phyloP scores from a whole-genome alignment of 2,113 vertebrate genomes.

The Leucopsar rothschildi region DNA sequence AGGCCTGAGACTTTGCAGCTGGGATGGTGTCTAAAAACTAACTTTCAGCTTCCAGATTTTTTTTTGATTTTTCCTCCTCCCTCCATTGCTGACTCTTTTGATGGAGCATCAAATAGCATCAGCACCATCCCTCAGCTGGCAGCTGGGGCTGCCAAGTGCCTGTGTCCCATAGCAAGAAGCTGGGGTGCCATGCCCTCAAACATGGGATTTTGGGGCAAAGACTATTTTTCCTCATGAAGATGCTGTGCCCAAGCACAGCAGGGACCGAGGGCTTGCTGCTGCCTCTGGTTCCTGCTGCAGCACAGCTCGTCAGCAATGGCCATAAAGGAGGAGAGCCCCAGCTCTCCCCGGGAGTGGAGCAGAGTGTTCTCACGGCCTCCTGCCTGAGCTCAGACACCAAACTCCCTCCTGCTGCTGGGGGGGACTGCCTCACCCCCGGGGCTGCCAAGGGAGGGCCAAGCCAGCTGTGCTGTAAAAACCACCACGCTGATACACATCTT shows the following conservation, averaged over 20 bases:
- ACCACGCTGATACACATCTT: background rate
- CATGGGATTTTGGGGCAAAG: background rate
- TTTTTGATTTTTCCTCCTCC: background rate
- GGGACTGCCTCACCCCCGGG: fast-evolving
- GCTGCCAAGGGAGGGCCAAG: background rate
- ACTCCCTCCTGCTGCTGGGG: background rate
- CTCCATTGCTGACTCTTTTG: background rate
- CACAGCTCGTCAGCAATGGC: fast-evolving
- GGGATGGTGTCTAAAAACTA: background rate
- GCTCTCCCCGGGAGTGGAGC: background rate
- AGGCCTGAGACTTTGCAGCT: background rate
- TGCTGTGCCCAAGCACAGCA: background rate
- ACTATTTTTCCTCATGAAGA: background rate
- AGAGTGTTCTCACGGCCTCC: background rate
- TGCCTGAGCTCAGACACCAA: background rate
- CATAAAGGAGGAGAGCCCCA: background rate
- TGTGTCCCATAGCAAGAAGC: background rate
- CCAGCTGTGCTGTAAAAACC: background rate
- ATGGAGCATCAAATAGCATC: background rate
- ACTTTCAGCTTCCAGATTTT: background rate
- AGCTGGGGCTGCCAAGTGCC: background rate
- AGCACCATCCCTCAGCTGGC: background rate
- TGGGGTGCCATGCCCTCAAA: background rate
- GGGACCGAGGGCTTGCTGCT: background rate
- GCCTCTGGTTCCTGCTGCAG: background rate